Percentiles rank a stretch among this genome's conserved stretches.
phyloP scores from a whole-genome alignment of 1,140 invertebrate species.

The Brachionus koreanus region DNA sequence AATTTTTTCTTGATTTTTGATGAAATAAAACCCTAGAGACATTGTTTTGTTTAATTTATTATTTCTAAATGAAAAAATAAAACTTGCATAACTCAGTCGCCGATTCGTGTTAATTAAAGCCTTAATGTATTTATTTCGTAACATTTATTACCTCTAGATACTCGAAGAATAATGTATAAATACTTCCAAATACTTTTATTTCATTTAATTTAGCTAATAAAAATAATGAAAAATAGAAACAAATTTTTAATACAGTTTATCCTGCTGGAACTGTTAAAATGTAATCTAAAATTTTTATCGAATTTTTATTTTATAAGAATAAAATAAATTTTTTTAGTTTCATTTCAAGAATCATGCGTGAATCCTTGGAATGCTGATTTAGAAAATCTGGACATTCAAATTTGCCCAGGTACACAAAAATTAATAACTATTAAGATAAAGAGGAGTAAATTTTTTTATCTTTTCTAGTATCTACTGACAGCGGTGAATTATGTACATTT shows the following conservation, averaged over 20 bases:
- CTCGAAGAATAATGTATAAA: neutral
- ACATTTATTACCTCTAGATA: neutral
- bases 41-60: neutral
- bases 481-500: slow-evolving; percentile 7
- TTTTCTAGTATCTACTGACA: neutral
- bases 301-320: neutral
- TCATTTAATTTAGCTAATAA: neutral
- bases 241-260: neutral
- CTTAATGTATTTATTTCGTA: neutral
- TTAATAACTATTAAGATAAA: neutral
- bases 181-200: neutral
- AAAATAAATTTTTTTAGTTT: neutral
- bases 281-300: neutral
- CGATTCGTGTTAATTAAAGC: neutral
- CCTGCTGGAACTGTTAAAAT: neutral
- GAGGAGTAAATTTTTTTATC: neutral
- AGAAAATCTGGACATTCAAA: neutral
- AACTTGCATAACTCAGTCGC: neutral
- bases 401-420: neutral
- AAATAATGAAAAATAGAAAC: neutral
- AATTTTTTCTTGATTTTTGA: neutral
- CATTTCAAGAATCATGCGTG: neutral
- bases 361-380: slow-evolving; percentile 24
- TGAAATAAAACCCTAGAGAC: neutral
- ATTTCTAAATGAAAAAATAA: neutral